Evolutionary conservation across 1,140 invertebrate species (phyloP).

Genomic region (Babylonia areolata): DNA sequence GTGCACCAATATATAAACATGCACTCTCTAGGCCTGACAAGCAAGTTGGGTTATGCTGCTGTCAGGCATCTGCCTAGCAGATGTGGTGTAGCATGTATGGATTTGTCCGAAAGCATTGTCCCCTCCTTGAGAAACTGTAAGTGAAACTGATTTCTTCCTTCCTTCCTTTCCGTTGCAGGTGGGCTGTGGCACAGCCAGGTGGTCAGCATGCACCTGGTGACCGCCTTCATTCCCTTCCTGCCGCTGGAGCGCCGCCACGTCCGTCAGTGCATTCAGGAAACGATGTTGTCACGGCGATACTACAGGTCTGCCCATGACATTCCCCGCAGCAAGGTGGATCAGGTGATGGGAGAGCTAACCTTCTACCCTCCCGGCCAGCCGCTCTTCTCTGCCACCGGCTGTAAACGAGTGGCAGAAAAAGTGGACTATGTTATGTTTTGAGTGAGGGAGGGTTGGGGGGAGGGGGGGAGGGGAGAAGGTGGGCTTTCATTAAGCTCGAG

Average conservation of each 20-base stretch:
- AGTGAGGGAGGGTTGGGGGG: background rate
- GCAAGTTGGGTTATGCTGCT: too few relatives aligned
- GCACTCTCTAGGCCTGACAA: too few relatives aligned
- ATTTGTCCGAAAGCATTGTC: too few relatives aligned
- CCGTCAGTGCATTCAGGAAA: background rate
- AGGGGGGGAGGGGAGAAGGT: background rate
- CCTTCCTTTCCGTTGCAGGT: slow-evolving; percentile 39
- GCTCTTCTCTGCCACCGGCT: slow-evolving; percentile 57
- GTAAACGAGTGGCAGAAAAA: slow-evolving; percentile 61
- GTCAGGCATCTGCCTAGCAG: too few relatives aligned
- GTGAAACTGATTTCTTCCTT: too few relatives aligned
- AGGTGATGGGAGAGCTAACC: slow-evolving; percentile 48
- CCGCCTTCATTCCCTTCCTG: slow-evolving; percentile 95
- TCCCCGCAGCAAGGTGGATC: background rate
- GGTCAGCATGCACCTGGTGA: slow-evolving; percentile 90
- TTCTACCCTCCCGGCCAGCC: slow-evolving; percentile 44
- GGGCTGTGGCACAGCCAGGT: slow-evolving; percentile 77
- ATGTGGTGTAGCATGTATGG: too few relatives aligned
- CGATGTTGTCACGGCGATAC: background rate
- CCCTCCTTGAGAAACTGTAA: too few relatives aligned
- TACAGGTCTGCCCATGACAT: background rate
- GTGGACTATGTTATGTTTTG: slow-evolving; percentile 48
- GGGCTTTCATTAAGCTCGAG: too few relatives aligned
- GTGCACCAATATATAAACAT: too few relatives aligned
- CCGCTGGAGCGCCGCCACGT: slow-evolving; percentile 87